Evolutionary conservation across 2,888 invertebrate genomes (phyloP), one percentile per base, ranked within the genome.

Genomic region (Eupithecia exiguata): DNA sequence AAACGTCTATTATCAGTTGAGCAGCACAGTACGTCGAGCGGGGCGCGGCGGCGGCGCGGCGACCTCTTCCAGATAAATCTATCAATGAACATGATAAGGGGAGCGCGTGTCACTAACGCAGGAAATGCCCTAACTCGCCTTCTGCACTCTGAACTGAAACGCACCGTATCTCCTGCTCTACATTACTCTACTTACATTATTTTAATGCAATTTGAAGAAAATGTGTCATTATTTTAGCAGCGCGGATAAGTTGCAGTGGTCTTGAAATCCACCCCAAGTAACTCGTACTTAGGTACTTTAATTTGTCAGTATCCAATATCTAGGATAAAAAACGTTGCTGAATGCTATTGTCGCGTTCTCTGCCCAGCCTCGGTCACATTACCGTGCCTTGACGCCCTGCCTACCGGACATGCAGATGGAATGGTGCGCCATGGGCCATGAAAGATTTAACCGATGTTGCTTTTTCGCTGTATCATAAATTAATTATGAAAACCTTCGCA

Each of bases 1-100:
- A 58, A 14, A 58, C 58, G 58, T 58, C 12, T 58, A 5, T 25
- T 58, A 38, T n/a, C n/a, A 65, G 36, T 38, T 85, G 85, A 86
- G 84, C 81, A 77, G 77, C 2, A 46, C 74, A 81, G 82, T 83
- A 81, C 82, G n/a, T 79, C 81, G 80, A 80, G 79, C 80, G 78
- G 65, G 69, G 49, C 10, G 49, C n/a, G 69, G 83, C 78, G 73
- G 75, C 71, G 72, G 69, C 68, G 83, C 80, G 83, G 83, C 90
- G 92, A 93, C 92, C 93, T 92, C 93, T 91, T 84, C 84, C 85
- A 91, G 93, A 93, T 93, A 94, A 91, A 93, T 92, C 90, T 92
- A 93, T 94, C 93, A 94, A 94, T 94, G 93, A 92, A 90, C 83
- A 84, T 81, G 93, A 94, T 93, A 93, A 92, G 91, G 89, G 92